Percentiles rank a stretch among this genome's conserved stretches.
phyloP scores from a whole-genome alignment of 2,113 vertebrate genomes.

The Callithrix jacchus region DNA sequence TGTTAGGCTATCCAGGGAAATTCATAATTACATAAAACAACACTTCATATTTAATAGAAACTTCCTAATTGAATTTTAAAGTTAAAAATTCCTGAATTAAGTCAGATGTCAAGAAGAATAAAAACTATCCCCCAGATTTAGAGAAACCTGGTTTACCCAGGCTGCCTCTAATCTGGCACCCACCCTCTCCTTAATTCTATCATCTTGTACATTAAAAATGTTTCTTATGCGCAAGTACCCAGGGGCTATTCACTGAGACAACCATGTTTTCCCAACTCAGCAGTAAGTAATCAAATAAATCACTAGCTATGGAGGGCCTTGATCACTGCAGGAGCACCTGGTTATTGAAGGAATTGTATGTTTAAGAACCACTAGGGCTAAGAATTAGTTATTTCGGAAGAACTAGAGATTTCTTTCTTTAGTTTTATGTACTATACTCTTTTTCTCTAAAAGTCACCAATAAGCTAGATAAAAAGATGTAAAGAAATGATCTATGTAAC shows the following conservation, averaged over 20 bases:
- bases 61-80: not conserved
- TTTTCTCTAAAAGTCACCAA: not conserved
- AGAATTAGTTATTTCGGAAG: not conserved
- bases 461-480: not conserved
- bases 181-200: not conserved
- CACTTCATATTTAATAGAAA: not conserved
- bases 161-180: not conserved
- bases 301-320: not conserved
- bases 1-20: not conserved
- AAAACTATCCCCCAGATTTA: not conserved
- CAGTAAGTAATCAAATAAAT: not conserved
- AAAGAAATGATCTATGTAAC: not conserved
- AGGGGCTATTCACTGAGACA: not conserved
- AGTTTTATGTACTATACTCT: not conserved
- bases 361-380: not conserved
- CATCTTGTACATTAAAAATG: not conserved
- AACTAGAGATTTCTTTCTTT: not conserved
- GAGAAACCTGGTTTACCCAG: not conserved
- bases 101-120: not conserved
- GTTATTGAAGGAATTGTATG: not conserved
- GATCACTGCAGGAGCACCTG: not conserved
- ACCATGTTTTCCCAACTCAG: not conserved
- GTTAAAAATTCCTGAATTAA: constrained; percentile 24
- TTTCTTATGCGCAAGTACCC: not conserved
- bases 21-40: not conserved